These are phyloP conservation scores for Sinocyclocheilus anophthalmus DNA, from an alignment of 2,113 vertebrate genomes.

Conservation along the genomic window DNA sequence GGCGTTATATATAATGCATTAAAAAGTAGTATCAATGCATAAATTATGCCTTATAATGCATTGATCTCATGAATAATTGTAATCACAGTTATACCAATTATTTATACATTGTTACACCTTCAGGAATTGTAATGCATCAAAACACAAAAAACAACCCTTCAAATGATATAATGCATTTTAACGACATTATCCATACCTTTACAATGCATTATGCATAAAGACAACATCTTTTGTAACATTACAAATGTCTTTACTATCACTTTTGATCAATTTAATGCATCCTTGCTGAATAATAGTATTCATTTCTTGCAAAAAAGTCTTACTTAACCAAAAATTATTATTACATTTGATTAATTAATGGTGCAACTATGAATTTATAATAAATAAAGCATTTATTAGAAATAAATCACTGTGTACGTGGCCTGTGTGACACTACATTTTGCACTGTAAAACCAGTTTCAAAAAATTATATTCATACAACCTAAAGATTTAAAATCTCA, in stretches of 20 bases:
- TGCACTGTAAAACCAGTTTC: neutral
- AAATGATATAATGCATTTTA: neutral
- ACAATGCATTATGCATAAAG: neutral
- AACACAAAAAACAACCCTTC: neutral
- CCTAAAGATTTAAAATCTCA: neutral
- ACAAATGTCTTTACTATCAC: neutral
- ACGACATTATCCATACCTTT: neutral
- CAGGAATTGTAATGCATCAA: neutral
- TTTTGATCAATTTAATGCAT: neutral
- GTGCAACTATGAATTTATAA: neutral
- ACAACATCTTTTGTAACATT: neutral
- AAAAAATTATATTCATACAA: neutral
- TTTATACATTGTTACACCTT: too few relatives aligned
- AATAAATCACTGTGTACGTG: neutral
- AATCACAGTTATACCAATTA: too few relatives aligned
- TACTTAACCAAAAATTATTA: neutral
- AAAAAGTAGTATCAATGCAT: too few relatives aligned
- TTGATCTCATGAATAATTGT: too few relatives aligned
- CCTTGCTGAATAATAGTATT: neutral
- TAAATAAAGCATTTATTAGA: neutral
- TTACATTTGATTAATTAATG: neutral
- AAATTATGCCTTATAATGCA: too few relatives aligned
- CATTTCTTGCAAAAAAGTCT: neutral
- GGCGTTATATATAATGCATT: too few relatives aligned
- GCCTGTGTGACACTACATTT: neutral